Evolutionary conservation across 2,797 vertebrate genomes (phyloP), one percentile per base, ranked within the genome.

Genomic region (Florisuga fusca): DNA sequence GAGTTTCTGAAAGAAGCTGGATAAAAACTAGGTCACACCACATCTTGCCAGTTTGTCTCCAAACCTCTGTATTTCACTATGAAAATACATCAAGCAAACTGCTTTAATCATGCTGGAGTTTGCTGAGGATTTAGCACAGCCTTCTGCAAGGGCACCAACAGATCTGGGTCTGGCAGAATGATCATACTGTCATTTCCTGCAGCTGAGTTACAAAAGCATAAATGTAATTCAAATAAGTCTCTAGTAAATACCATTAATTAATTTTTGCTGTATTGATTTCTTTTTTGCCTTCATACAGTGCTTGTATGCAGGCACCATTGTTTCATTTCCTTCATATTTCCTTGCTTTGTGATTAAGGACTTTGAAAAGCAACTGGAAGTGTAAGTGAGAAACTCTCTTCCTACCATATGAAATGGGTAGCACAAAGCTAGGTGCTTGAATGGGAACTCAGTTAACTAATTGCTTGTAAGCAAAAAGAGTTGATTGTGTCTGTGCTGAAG

Each of bases 241-340:
- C n/a, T 87, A 51, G 51, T 62, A 90, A 84, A 89, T 23, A 61
- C 9, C 11, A 21, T 53, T 22, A 67, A 62, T 69, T 90, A 9
- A 25, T 53, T 68, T 90, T 91, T 88, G 15, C 43, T 66, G 6
- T 43, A 38, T 69, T 80, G 18, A 45, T 36, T 41, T 36, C 57
- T 78, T 36, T 61, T 78, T 36, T 26, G 3, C 68, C 5, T 72
- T 29, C 31, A 8, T 27, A 33, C n/a, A 36, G 78, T 67, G 18
- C 43, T 59, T 87, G 41, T 34, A 20, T 50, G 19, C 15, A 25
- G 46, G 54, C 64, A 87, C 22, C 79, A 48, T 91, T 86, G 91
- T 91, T 96, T 93, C 20, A 51, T 85, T 92, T 96, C 84, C 89
- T 92, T 91, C 72, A 85, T n/a, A 68, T 85, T 95, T 95, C 89